phyloP scores from a whole-genome alignment of 92 coral and sea anemone genomes.

The Pocillopora grandis region DNA sequence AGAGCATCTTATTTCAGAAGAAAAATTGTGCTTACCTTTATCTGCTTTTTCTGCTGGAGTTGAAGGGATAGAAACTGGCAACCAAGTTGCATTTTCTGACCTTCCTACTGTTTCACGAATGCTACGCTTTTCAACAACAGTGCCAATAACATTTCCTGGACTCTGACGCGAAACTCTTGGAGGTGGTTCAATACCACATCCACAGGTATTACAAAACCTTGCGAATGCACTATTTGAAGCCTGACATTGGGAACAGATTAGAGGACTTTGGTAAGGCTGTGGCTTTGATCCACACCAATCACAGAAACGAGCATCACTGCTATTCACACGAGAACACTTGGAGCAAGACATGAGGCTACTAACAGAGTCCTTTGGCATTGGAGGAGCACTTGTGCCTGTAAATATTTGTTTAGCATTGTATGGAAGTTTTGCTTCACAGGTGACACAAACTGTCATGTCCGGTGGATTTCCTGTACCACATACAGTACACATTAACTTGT shows the following conservation, averaged over 20 bases:
- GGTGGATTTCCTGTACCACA: slow-evolving; percentile 97
- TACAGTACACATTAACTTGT: slow-evolving; percentile 81
- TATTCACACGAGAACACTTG: slow-evolving; percentile 92
- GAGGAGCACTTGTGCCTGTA: slow-evolving; percentile 86
- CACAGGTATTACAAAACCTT: slow-evolving; percentile 87
- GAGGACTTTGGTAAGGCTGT: slow-evolving; percentile 67
- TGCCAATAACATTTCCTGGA: slow-evolving; percentile 83
- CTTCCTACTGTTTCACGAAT: slow-evolving; percentile 56
- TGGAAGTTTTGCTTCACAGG: slow-evolving; percentile 87
- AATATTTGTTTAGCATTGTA: slow-evolving; percentile 86
- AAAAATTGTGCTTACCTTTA: slow-evolving; percentile 54
- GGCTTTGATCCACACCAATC: slow-evolving; percentile 99
- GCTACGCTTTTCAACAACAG: slow-evolving; percentile 86
- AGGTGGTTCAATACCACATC: slow-evolving; percentile 90
- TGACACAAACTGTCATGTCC: slow-evolving; percentile 84
- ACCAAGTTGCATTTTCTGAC: slow-evolving; percentile 80
- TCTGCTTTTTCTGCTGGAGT: slow-evolving; percentile 81
- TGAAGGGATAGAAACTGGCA: slow-evolving; percentile 85
- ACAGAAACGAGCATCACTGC: slow-evolving; percentile 95
- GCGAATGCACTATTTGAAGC: slow-evolving; percentile 86
- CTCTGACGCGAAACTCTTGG: slow-evolving; percentile 80
- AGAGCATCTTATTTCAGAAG: no score
- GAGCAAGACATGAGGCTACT: slow-evolving; percentile 91
- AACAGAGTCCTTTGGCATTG: slow-evolving; percentile 78
- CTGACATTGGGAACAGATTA: slow-evolving; percentile 79